Evolutionary conservation across 2,113 vertebrate genomes (phyloP).

Genomic region (Neomonachus schauinslandi): DNA sequence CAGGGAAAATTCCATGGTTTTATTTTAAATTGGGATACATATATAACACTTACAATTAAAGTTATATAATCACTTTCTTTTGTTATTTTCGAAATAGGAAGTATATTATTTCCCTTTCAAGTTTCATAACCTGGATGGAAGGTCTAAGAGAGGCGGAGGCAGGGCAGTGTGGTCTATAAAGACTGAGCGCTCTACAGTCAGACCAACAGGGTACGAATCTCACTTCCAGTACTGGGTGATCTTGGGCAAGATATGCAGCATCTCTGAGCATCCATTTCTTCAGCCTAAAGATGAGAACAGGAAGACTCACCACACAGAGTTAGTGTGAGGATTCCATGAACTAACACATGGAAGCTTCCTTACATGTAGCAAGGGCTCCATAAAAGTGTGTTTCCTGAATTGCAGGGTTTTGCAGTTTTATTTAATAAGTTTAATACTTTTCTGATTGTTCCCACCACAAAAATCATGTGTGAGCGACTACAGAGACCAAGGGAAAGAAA

Average conservation of each 20-base stretch:
- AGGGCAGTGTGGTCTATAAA: not conserved
- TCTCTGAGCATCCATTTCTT: not conserved
- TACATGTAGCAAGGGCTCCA: not conserved
- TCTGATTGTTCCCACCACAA: not conserved
- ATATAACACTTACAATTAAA: not conserved
- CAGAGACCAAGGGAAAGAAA: not conserved
- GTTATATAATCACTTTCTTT: not conserved
- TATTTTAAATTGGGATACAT: not conserved
- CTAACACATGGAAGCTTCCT: not conserved
- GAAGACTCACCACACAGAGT: not conserved
- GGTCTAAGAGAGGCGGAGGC: not conserved
- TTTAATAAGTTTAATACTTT: not conserved
- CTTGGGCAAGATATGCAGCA: not conserved
- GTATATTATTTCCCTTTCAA: not conserved
- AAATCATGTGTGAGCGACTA: not conserved
- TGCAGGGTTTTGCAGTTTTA: not conserved
- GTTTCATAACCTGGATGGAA: not conserved
- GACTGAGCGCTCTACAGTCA: not conserved
- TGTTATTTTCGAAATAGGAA: slow-evolving; percentile 12
- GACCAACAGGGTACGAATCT: not conserved
- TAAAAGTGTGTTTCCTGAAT: not conserved
- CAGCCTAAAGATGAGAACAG: not conserved
- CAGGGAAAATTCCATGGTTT: not conserved
- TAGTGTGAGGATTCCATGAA: not conserved
- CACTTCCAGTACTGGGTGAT: not conserved